Percentiles rank a stretch among this genome's conserved stretches.
phyloP scores from a whole-genome alignment of 2,113 vertebrate genomes.

The Gobiocypris rarus region DNA sequence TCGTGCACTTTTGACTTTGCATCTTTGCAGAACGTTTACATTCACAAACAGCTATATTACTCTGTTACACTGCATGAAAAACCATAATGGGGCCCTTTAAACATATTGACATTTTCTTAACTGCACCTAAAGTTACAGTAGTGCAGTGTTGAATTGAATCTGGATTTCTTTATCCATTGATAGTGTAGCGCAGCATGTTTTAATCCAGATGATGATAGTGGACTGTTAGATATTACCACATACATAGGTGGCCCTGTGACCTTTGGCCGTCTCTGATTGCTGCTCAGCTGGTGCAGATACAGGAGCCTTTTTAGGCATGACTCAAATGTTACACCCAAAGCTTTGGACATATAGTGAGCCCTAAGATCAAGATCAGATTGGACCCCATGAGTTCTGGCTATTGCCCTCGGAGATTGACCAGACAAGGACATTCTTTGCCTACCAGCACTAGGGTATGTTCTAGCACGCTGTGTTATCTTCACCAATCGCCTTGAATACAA shows the following conservation, averaged over 20 bases:
- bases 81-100: no score
- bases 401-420: constrained; percentile 59
- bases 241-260: constrained; percentile 25
- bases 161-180: not conserved
- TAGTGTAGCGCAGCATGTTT: not conserved
- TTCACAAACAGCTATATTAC: no score
- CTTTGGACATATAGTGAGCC: constrained; percentile 51
- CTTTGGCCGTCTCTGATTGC: constrained; percentile 46
- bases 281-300: constrained; percentile 25
- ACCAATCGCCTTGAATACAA: constrained; percentile 51
- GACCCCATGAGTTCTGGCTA: constrained; percentile 40
- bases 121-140: not conserved
- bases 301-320: constrained; percentile 37
- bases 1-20: no score
- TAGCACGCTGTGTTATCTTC: constrained; percentile 50
- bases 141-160: constrained; percentile 2
- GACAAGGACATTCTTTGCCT: constrained; percentile 60
- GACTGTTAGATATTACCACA: constrained; percentile 23
- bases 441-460: constrained; percentile 35
- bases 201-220: constrained; percentile 14
- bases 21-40: no score
- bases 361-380: constrained; percentile 56
- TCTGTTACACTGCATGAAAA: no score
- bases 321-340: not conserved
- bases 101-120: not conserved